Conservation (phyloP, 2,113 vertebrate genomes). For the Gnathonemus echidnorhynchus region DNA sequence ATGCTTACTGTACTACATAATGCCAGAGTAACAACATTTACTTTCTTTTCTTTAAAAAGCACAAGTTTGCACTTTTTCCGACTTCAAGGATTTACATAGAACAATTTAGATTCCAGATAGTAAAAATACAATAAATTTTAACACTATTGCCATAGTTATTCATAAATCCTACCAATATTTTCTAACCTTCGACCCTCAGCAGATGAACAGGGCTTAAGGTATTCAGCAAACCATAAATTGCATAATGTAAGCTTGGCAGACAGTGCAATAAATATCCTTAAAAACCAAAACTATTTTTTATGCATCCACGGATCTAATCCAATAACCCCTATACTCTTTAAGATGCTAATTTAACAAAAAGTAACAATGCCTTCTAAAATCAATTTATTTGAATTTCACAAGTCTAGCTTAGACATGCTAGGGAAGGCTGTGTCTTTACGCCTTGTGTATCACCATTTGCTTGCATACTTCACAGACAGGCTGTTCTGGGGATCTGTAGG, state of each 20-base stretch:
- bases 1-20: neutral
- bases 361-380: neutral
- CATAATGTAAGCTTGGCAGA: neutral
- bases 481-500: neutral
- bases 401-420: neutral
- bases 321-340: neutral
- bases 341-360: neutral
- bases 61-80: neutral
- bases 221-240: slow-evolving; percentile 12
- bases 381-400: neutral
- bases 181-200: neutral
- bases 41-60: neutral
- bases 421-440: neutral
- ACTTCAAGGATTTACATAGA: neutral
- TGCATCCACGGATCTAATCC: neutral
- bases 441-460: neutral
- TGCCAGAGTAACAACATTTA: neutral
- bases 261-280: neutral
- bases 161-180: neutral
- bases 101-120: neutral
- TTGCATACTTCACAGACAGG: neutral
- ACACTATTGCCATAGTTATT: neutral
- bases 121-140: neutral
- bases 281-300: neutral
- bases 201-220: neutral